phyloP scores from a whole-genome alignment of 2,113 vertebrate genomes.

The Rana temporaria region DNA sequence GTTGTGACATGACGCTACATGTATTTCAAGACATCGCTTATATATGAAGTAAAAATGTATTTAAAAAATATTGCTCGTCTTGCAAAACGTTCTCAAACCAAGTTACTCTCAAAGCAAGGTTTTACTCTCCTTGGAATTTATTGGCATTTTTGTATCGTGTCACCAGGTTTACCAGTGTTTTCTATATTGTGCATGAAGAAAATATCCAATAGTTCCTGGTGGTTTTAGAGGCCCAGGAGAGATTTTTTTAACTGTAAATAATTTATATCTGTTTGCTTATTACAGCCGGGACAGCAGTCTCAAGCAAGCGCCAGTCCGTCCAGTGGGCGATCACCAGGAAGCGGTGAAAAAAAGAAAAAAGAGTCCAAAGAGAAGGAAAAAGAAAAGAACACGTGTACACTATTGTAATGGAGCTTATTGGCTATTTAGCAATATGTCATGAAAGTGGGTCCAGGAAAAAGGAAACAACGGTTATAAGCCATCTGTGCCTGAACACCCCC shows the following conservation, averaged over 20 bases:
- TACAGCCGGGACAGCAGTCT: conserved; percentile 58
- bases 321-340: conserved; percentile 79
- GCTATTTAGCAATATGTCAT: conserved; percentile 68
- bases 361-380: conserved; percentile 82
- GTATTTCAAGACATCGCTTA: too few species aligned
- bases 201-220: too few species aligned
- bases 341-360: conserved; percentile 88
- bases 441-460: conserved; percentile 58
- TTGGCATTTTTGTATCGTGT: too few species aligned
- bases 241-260: background rate
- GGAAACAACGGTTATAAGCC: conserved; percentile 84
- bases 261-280: background rate
- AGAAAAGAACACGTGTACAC: conserved; percentile 90
- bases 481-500: conserved; percentile 91
- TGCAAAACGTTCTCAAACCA: too few species aligned
- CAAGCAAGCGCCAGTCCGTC: conserved; percentile 78
- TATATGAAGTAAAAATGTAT: too few species aligned
- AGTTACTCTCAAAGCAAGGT: too few species aligned
- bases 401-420: conserved; percentile 83
- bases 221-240: too few species aligned
- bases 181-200: too few species aligned
- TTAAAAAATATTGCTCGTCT: too few species aligned
- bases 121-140: too few species aligned
- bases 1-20: too few species aligned
- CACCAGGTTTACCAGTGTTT: too few species aligned